Evolutionary conservation across 2,888 invertebrate species (phyloP).

Genomic region (Rhopalosiphum nymphaeae): DNA sequence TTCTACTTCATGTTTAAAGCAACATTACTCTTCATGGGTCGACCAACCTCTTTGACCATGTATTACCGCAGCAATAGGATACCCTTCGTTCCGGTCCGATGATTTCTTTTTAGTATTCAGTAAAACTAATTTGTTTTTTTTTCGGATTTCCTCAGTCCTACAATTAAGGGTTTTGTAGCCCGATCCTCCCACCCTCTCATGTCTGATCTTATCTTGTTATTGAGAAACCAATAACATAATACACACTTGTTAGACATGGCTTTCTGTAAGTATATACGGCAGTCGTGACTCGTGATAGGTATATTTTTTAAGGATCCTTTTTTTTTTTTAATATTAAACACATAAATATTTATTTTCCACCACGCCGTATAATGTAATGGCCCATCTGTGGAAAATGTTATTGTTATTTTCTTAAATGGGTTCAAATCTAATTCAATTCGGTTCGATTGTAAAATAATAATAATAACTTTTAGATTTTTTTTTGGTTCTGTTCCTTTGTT

Average conservation of each 20-base stretch:
- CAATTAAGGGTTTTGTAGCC: slow-evolving; percentile 32
- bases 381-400: not conserved
- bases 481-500: not conserved
- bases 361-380: not conserved
- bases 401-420: not conserved
- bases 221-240: slow-evolving; percentile 38
- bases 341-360: slow-evolving; percentile 28
- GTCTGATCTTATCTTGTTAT: slow-evolving; percentile 46
- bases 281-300: slow-evolving; percentile 24
- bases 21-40: not conserved
- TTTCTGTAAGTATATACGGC: not conserved
- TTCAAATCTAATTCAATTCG: not conserved
- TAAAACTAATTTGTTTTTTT: slow-evolving; percentile 46
- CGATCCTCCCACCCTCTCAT: not conserved
- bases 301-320: not conserved
- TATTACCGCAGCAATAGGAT: not conserved
- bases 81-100: slow-evolving; percentile 25
- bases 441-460: not conserved
- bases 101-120: slow-evolving; percentile 27
- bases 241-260: slow-evolving; percentile 46
- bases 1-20: not conserved
- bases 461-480: not conserved
- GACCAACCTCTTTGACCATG: not conserved
- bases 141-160: not conserved
- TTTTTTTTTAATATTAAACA: slow-evolving; percentile 24